Base-by-base conservation (phyloP, 2,888 invertebrate genomes). In the Linnaemya vulpina region DNA sequence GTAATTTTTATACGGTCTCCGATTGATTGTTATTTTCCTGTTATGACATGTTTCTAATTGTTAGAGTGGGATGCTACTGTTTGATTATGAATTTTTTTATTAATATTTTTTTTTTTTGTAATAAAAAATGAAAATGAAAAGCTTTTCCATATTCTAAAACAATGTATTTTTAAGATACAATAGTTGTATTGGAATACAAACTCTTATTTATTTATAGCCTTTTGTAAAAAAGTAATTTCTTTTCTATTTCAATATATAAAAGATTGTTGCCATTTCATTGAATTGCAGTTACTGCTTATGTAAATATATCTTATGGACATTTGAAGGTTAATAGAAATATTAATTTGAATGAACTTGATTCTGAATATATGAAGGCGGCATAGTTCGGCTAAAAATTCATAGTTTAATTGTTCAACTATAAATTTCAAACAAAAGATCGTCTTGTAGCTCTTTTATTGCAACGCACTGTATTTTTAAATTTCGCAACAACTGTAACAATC, bases 31-130 rank as follows among this genome's bases (percentile, higher is more conserved):
- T 13, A 20, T 20, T 70, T 40, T 22, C 25, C 53, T 46, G 11
- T 20, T n/a, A 46, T 79, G 68, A 53, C 20, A 68, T 46, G 35
- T 71, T 68, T 43, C 43, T 40, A 63, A 63, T 63, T 71, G 10
- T 60, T 13, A 8, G 25, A 46, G 58, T 46, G 5, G 25, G 22
- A 20, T 22, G 40, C 15, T 40, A 20, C 35, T 49, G 15, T 13
- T 60, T 55, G 53, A 25, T 55, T 13, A 55, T 55, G 10, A 22
- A n/a, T n/a, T n/a, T n/a, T n/a, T n/a, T n/a, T n/a, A n/a, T 11
- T 22, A 22, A 22, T 53, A 10, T 15, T 25, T 55, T 55, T 55
- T 4, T 11, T 53, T 53, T 22, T 1, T 53, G 15, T 55, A 25
- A 13, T 13, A 15, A 25, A 55, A 55, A 51, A 51, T 15, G 3